Conservation (phyloP, 2,113 vertebrate genomes). For the Peucedramus taeniatus region DNA sequence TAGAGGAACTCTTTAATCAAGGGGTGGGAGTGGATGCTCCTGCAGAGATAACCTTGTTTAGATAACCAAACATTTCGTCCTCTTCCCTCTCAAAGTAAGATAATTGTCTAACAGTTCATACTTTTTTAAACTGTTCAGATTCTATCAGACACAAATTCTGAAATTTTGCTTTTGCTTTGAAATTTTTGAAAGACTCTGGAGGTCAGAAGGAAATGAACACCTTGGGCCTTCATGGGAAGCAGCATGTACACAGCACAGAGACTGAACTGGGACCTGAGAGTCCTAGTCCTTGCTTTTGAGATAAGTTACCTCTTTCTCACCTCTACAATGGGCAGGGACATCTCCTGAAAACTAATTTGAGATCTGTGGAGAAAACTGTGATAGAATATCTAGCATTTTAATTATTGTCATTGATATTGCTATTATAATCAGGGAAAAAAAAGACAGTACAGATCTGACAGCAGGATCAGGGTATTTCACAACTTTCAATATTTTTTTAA, state of each 20-base stretch:
- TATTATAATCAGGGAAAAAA: background rate
- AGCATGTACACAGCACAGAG: background rate
- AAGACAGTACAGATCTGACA: background rate
- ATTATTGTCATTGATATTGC: background rate
- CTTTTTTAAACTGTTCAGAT: background rate
- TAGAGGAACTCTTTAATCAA: slow-evolving; percentile 45
- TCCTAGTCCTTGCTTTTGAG: background rate
- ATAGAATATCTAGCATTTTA: background rate
- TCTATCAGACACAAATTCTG: background rate
- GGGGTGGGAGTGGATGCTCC: background rate
- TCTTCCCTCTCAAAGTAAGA: background rate
- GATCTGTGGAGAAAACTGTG: background rate
- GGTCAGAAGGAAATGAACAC: background rate
- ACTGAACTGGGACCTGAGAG: background rate
- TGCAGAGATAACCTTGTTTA: slow-evolving; percentile 33
- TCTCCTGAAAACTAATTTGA: background rate
- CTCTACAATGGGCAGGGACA: background rate
- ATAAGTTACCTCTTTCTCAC: background rate
- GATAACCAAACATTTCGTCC: slow-evolving; percentile 3
- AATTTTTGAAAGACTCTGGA: background rate
- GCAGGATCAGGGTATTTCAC: background rate
- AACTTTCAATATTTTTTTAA: background rate
- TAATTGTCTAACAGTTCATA: background rate
- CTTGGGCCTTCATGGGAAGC: background rate
- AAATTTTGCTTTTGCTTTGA: background rate